These are phyloP conservation scores for Callionymus lyra DNA, from an alignment of 2,113 vertebrate genomes.

Conservation along the genomic window DNA sequence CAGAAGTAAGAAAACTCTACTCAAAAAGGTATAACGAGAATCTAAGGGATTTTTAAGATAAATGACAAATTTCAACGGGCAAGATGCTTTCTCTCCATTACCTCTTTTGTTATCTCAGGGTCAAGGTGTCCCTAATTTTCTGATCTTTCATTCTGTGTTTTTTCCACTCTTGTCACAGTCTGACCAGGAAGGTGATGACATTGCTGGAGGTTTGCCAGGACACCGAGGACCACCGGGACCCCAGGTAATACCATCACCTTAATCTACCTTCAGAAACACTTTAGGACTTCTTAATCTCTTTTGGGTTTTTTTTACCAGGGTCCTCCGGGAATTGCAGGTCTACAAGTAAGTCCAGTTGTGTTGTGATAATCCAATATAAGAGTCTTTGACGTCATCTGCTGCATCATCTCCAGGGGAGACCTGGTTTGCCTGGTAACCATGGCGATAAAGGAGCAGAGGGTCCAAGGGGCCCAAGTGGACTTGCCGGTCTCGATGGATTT, in stretches of 20 bases:
- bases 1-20: neutral
- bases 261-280: neutral
- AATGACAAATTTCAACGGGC: too few relatives aligned
- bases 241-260: slow-evolving; percentile 62
- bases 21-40: neutral
- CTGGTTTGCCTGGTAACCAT: slow-evolving; percentile 54
- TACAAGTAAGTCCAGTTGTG: slow-evolving; percentile 66
- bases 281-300: slow-evolving; percentile 3
- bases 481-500: slow-evolving; percentile 71
- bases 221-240: slow-evolving; percentile 59
- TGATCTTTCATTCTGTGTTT: too few relatives aligned
- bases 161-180: slow-evolving; percentile 37
- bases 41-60: too few relatives aligned
- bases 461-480: slow-evolving; percentile 65
- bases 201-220: slow-evolving; percentile 29
- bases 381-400: too few relatives aligned
- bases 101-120: too few relatives aligned
- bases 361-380: too few relatives aligned
- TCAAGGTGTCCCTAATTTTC: too few relatives aligned
- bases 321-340: slow-evolving; percentile 54
- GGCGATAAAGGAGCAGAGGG: slow-evolving; percentile 66
- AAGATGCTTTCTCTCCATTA: too few relatives aligned
- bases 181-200: slow-evolving; percentile 66
- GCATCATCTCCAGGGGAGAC: slow-evolving; percentile 40
- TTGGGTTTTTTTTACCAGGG: slow-evolving; percentile 43